Percentiles rank a stretch among this genome's conserved stretches.
Conservation (phyloP, 2,113 vertebrate species). For the Chamaetylas fuelleborni region DNA sequence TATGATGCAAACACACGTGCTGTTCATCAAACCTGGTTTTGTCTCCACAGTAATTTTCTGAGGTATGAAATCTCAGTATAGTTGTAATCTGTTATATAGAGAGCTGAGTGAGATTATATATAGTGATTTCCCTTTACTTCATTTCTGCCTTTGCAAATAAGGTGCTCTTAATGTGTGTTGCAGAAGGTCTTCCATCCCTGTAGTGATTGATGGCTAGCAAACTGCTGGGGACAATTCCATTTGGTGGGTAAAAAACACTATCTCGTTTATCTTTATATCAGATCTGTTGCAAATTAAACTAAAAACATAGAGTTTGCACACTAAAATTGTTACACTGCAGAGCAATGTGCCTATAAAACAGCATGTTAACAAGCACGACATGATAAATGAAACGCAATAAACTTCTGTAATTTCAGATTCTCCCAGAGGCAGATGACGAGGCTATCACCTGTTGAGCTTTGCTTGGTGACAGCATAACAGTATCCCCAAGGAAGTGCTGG, state of each 20-base stretch:
- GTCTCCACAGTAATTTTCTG: background rate
- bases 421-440: constrained; percentile 41
- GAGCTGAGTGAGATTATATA: background rate
- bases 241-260: constrained; percentile 20
- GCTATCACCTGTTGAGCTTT: constrained; percentile 59
- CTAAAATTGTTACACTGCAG: constrained; percentile 55
- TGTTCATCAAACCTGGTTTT: accelerated
- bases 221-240: constrained; percentile 65
- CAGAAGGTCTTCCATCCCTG: constrained; percentile 31
- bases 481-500: background rate
- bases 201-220: constrained; percentile 68
- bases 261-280: constrained; percentile 75
- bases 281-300: constrained; percentile 74
- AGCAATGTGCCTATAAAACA: constrained; percentile 77
- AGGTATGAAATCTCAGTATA: background rate
- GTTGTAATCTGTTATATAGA: background rate
- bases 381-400: constrained; percentile 72
- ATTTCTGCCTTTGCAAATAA: constrained; percentile 30
- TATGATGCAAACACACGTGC: accelerated
- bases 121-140: constrained; percentile 2
- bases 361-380: constrained; percentile 71
- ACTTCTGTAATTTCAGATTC: constrained; percentile 65
- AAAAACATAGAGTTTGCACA: constrained; percentile 71
- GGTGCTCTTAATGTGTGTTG: constrained; percentile 8
- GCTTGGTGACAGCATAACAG: background rate